Evolutionary conservation across 2,888 invertebrate species (phyloP), one percentile per base, ranked within the genome.

Genomic region (Catotricha subobsoleta): DNA sequence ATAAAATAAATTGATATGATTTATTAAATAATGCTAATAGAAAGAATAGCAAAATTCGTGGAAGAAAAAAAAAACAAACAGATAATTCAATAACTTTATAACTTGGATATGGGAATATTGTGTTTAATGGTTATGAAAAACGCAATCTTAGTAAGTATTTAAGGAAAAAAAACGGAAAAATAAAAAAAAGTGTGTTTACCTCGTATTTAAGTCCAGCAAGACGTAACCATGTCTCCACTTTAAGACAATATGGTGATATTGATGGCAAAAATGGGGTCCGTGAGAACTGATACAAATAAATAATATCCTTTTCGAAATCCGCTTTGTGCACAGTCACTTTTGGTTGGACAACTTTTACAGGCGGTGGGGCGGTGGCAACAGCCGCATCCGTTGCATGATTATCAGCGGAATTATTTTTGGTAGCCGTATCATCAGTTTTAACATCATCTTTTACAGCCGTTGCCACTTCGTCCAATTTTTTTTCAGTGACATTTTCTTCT

Each of bases 211-310:
- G 72, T 59, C 81, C 86, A 57, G 81, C 79, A 54, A 92, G 74
- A 60, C 92, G 75, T 51, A 94, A 72, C 88, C 90, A 92, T 56
- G 91, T 88, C 71, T 94, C 92, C 54, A 91, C 84, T 74, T 92
- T 92, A 60, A 92, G 74, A 67, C 88, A 90, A 65, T 82, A 91
- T 44, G 90, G 87, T 50, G 90, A 91, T 53, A 87, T 70, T 47
- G 90, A 88, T 45, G 91, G 91, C 58, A 91, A 68, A 59, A 83
- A 69, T 50, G 88, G 84, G 51, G 87, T 87, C 58, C 92, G 76
- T 50, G 87, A 78, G 64, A 92, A 88, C 66, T 92, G 92, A 65
- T 90, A 90, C 60, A 94, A 68, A 68, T 94, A 94, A 48, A 91
- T 84, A 54, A 84, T 70, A 64, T 92, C 92, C 68, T 88, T 84